phyloP scores from a whole-genome alignment of 2,888 invertebrate species.

The Cryptocephalus moraei region DNA sequence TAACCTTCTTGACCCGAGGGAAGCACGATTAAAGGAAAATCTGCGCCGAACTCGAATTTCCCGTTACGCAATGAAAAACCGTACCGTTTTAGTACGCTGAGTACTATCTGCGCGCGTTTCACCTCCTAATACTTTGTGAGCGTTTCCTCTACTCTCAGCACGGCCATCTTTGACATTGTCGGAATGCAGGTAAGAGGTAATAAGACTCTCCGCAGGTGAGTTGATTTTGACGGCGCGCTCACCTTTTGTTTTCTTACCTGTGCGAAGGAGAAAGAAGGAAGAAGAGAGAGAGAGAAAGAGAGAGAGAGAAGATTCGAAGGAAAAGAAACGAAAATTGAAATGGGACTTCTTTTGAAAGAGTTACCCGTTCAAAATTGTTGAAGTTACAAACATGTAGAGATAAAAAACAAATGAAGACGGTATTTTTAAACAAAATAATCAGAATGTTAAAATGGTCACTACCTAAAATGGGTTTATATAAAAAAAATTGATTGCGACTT shows the following conservation, averaged over 20 bases:
- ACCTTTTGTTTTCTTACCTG: conserved; percentile 13
- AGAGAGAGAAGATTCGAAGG: too few relatives aligned
- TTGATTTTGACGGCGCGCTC: conserved; percentile 13
- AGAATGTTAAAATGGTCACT: too few relatives aligned
- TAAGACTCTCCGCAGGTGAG: conserved; percentile 12
- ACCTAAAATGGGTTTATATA: too few relatives aligned
- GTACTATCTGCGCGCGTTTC: background rate
- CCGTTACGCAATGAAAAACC: background rate
- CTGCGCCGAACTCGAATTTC: background rate
- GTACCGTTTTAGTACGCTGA: background rate
- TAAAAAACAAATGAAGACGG: too few relatives aligned
- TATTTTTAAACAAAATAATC: too few relatives aligned
- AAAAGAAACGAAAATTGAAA: too few relatives aligned
- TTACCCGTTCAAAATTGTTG: too few relatives aligned
- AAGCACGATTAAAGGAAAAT: background rate
- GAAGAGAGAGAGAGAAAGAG: too few relatives aligned
- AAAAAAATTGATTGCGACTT: too few relatives aligned
- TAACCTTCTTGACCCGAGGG: background rate
- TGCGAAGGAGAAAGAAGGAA: conserved; percentile 4
- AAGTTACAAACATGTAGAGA: too few relatives aligned
- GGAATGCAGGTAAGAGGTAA: conserved; percentile 31
- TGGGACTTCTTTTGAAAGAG: too few relatives aligned
- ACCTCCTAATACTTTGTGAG: conserved; percentile 19
- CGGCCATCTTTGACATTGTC: conserved; percentile 30
- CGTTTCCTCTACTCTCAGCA: conserved; percentile 27